Conservation (phyloP, 2,888 invertebrate species). For the Pelosia muscerda region DNA sequence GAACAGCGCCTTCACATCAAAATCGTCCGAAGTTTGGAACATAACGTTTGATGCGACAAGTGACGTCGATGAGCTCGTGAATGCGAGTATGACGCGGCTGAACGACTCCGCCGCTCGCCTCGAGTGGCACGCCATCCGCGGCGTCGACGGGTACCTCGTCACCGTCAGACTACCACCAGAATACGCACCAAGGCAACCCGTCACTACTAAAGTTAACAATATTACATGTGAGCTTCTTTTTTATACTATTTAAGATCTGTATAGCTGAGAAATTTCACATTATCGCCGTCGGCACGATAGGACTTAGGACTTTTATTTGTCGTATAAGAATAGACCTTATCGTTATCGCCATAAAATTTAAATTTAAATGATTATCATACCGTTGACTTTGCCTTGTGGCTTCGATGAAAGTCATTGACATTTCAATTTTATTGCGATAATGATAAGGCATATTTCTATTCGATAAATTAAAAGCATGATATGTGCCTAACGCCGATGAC, state of each 20-base stretch:
- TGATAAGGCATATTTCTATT: too few species aligned
- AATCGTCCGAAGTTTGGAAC: slow-evolving; percentile 85
- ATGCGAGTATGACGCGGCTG: slow-evolving; percentile 80
- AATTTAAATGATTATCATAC: too few species aligned
- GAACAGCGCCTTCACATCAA: slow-evolving; percentile 88
- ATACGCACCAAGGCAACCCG: slow-evolving; percentile 84
- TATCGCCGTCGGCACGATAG: too few species aligned
- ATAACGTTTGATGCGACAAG: slow-evolving; percentile 89
- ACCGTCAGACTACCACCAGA: slow-evolving; percentile 80
- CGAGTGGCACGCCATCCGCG: slow-evolving; percentile 87
- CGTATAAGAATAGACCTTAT: too few species aligned
- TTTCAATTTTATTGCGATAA: too few species aligned
- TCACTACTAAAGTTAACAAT: slow-evolving; percentile 76
- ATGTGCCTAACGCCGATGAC: too few species aligned
- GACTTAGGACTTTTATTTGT: too few species aligned
- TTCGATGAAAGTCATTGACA: too few species aligned
- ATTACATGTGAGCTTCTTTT: slow-evolving; percentile 74
- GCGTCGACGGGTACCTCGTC: slow-evolving; percentile 88
- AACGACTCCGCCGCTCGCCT: slow-evolving; percentile 86
- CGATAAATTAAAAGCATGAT: too few species aligned
- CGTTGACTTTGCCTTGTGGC: too few species aligned
- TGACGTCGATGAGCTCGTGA: slow-evolving; percentile 87
- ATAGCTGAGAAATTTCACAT: too few species aligned
- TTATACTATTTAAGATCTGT: not conserved
- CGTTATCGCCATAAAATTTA: too few species aligned